These are phyloP conservation scores for Pterobdella sp. DNA, from an alignment of 2,888 invertebrate genomes.

Conservation along the genomic window DNA sequence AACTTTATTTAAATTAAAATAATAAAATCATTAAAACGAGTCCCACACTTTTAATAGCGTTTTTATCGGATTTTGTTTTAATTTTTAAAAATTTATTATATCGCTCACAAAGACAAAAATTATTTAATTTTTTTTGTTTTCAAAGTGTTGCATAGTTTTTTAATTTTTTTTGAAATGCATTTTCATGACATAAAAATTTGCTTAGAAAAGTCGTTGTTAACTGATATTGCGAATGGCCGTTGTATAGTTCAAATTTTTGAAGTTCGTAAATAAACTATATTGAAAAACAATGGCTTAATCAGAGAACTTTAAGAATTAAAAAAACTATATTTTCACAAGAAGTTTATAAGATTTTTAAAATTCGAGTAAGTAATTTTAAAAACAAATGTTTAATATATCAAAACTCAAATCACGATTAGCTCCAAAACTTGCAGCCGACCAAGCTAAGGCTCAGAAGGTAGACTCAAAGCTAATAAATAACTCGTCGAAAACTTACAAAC, in stretches of 20 bases:
- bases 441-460: neutral
- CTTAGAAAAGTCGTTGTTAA: conserved; percentile 5
- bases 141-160: no score
- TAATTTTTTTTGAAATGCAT: no score
- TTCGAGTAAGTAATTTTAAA: neutral
- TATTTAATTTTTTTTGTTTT: neutral
- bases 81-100: neutral
- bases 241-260: neutral
- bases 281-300: no score
- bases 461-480: neutral
- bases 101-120: neutral
- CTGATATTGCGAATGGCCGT: neutral
- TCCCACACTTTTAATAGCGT: no score
- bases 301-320: neutral
- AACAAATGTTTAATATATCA: no score
- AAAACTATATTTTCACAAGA: neutral
- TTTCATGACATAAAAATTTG: no score
- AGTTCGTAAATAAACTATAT: no score
- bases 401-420: conserved; percentile 3
- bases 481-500: neutral
- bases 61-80: neutral
- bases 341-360: neutral
- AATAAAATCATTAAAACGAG: no score
- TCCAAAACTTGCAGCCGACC: neutral
- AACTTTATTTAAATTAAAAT: neutral